These are phyloP conservation scores for Synergus japonicus DNA, from an alignment of 2,888 invertebrate genomes.

Conservation along the genomic window DNA sequence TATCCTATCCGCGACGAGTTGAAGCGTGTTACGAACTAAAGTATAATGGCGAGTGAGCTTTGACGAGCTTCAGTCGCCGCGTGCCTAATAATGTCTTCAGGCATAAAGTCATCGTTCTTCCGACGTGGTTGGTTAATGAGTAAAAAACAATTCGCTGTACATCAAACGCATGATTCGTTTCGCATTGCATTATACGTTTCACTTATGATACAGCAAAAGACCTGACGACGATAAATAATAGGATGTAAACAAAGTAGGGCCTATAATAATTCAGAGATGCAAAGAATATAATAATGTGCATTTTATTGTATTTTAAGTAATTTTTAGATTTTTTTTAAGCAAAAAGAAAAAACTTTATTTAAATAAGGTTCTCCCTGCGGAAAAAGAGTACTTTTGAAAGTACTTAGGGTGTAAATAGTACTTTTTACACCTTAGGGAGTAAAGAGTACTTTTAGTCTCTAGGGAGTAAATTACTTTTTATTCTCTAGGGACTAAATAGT, in stretches of 20 bases:
- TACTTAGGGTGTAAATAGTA: too few relatives aligned
- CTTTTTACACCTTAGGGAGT: too few relatives aligned
- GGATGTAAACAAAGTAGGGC: background rate
- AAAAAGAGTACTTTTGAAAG: too few relatives aligned
- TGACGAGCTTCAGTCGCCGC: background rate
- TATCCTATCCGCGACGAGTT: background rate
- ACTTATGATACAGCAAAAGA: background rate
- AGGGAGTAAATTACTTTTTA: too few relatives aligned
- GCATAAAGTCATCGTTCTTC: constrained; percentile 14
- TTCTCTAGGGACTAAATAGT: too few relatives aligned
- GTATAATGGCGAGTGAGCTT: background rate
- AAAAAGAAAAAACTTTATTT: too few relatives aligned
- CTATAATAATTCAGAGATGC: background rate
- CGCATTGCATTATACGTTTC: constrained; percentile 15
- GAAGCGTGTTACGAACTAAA: background rate
- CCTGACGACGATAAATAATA: background rate
- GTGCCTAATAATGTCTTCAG: constrained; percentile 21
- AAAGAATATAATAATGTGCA: background rate
- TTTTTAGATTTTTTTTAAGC: too few relatives aligned
- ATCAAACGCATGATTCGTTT: constrained; percentile 24
- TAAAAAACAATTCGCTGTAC: constrained; percentile 20
- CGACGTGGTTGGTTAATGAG: constrained; percentile 16
- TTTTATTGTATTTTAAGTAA: too few relatives aligned
- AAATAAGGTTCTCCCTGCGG: too few relatives aligned
- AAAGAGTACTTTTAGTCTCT: too few relatives aligned